Conservation (phyloP, 2,888 invertebrate genomes). For the Aplocera efformata region DNA sequence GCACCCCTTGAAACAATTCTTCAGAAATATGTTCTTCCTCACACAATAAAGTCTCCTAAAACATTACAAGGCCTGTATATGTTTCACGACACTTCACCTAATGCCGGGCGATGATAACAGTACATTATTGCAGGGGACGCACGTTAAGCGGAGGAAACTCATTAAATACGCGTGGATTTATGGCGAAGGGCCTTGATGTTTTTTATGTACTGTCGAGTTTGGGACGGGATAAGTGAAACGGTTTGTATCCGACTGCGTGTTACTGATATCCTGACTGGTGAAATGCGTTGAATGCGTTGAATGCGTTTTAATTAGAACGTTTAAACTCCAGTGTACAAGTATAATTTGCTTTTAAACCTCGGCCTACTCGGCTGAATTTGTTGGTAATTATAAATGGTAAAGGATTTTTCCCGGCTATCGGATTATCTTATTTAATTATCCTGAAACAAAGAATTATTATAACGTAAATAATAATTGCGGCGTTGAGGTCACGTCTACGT, state of each 20-base stretch:
- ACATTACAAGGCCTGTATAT: constrained; percentile 11
- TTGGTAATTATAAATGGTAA: too few relatives aligned
- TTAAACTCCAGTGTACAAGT: too few relatives aligned
- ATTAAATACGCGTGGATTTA: constrained; percentile 73
- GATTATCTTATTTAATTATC: too few relatives aligned
- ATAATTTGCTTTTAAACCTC: too few relatives aligned
- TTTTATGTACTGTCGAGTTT: constrained; percentile 25
- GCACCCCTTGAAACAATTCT: constrained; percentile 48
- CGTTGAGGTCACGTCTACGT: too few relatives aligned
- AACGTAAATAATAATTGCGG: too few relatives aligned
- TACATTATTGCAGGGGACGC: constrained; percentile 63
- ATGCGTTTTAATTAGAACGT: too few relatives aligned
- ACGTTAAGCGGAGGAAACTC: constrained; percentile 69
- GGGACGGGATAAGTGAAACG: constrained; percentile 15
- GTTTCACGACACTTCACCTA: constrained; percentile 40
- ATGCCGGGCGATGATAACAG: constrained; percentile 66
- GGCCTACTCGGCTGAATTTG: too few relatives aligned
- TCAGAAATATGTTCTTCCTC: constrained; percentile 31
- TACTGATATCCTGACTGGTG: constrained; percentile 3
- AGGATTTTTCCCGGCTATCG: too few relatives aligned
- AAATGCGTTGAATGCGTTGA: too few relatives aligned
- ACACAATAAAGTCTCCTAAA: constrained; percentile 18
- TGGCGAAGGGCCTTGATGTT: constrained; percentile 49
- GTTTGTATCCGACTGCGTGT: background rate
- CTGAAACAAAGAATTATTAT: too few relatives aligned